Evolutionary conservation across 2,113 vertebrate genomes (phyloP).

Genomic region (Podiceps cristatus): DNA sequence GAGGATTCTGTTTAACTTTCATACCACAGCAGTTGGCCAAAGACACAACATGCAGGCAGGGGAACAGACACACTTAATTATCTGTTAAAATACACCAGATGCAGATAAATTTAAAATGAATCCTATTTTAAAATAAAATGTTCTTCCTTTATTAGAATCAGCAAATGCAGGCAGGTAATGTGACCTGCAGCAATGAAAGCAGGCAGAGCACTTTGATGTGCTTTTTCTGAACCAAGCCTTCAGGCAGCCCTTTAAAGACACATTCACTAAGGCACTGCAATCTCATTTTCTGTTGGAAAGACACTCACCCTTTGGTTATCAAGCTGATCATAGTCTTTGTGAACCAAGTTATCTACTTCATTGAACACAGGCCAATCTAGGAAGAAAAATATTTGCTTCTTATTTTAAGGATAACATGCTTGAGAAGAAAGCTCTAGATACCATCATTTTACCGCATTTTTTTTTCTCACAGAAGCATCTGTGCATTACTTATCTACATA

Average conservation of each 20-base stretch:
- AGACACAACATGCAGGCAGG: background rate
- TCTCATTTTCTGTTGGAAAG: background rate
- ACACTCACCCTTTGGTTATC: conserved; percentile 87
- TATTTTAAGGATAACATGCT: background rate
- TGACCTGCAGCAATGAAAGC: background rate
- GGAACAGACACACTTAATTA: background rate
- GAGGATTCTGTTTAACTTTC: background rate
- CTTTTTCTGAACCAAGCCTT: background rate
- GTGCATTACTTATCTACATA: background rate
- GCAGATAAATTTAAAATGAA: background rate
- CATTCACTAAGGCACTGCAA: background rate
- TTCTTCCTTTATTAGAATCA: background rate
- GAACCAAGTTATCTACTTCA: conserved; percentile 81
- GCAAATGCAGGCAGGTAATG: background rate
- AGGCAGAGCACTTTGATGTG: background rate
- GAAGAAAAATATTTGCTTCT: background rate
- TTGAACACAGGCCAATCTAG: conserved; percentile 85
- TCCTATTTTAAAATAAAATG: background rate
- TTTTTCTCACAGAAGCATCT: background rate
- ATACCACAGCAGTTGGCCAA: background rate
- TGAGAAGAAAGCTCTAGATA: background rate
- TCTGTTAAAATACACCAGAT: background rate
- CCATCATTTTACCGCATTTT: background rate
- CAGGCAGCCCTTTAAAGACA: background rate
- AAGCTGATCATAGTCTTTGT: conserved; percentile 74